These are phyloP conservation scores for Epinotia ramella DNA, from an alignment of 2,888 invertebrate species.

Conservation along the genomic window DNA sequence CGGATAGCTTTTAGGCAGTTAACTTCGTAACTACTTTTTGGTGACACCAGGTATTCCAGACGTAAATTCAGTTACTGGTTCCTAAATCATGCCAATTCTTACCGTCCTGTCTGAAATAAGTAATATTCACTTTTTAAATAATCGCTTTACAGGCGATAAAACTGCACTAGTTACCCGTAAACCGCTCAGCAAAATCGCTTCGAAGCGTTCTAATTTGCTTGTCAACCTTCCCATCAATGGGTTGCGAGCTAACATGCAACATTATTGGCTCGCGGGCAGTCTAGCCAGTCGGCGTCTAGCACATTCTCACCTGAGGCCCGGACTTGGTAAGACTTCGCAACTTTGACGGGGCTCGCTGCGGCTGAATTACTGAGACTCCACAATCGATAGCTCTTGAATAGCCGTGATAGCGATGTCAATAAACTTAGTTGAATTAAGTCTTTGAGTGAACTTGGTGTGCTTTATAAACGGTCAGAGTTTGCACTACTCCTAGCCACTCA, in stretches of 20 bases:
- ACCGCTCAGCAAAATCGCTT: slow-evolving; percentile 28
- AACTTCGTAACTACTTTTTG: slow-evolving; percentile 1
- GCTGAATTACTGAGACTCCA: slow-evolving; percentile 69
- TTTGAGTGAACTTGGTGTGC: slow-evolving; percentile 18
- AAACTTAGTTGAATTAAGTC: slow-evolving; percentile 48
- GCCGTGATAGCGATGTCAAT: slow-evolving; percentile 51
- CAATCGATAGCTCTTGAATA: slow-evolving; percentile 69
- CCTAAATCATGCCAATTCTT: not conserved
- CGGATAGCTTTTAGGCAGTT: not conserved
- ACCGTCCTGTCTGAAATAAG: not conserved
- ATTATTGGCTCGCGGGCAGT: slow-evolving; percentile 79
- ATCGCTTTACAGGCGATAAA: slow-evolving; percentile 20
- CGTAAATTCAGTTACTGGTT: not conserved
- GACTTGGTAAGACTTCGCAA: slow-evolving; percentile 82
- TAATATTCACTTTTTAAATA: not conserved
- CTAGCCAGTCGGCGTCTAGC: slow-evolving; percentile 83
- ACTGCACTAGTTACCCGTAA: slow-evolving; percentile 47
- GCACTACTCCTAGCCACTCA: no score
- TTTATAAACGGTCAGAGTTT: not conserved
- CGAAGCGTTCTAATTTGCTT: slow-evolving; percentile 41
- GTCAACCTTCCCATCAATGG: slow-evolving; percentile 50
- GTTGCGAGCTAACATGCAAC: slow-evolving; percentile 62
- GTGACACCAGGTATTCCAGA: no score
- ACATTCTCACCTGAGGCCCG: slow-evolving; percentile 83
- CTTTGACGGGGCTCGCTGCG: slow-evolving; percentile 73